These are phyloP conservation scores for Lasiurus borealis DNA, from an alignment of 2,113 vertebrate genomes.

Conservation along the genomic window DNA sequence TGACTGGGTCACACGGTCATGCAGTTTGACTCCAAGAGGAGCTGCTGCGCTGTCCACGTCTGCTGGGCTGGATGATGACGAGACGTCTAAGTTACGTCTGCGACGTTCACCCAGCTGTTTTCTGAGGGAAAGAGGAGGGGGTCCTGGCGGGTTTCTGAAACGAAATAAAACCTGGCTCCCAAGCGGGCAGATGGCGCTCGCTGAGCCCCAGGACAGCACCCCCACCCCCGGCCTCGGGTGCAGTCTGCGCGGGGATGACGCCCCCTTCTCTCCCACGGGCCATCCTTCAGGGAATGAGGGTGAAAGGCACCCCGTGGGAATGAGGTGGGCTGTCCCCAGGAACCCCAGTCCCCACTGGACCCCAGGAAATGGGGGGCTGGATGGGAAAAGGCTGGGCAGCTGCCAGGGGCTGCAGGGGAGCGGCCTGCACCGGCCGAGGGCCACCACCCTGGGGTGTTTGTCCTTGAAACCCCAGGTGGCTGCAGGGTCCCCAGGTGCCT, in stretches of 20 bases:
- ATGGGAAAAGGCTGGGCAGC: accelerated
- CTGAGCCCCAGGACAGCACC: neutral
- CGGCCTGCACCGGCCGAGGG: accelerated
- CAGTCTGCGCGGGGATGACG: accelerated
- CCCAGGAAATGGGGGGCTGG: neutral
- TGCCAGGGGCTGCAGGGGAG: neutral
- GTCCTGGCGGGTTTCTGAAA: no score
- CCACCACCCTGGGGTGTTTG: neutral
- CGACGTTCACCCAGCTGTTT: no score
- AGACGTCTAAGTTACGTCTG: no score
- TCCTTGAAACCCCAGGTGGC: neutral
- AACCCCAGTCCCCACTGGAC: neutral
- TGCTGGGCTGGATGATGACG: no score
- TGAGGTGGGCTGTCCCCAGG: neutral
- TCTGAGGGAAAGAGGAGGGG: no score
- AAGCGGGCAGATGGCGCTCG: no score
- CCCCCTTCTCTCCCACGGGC: neutral
- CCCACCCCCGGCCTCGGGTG: accelerated
- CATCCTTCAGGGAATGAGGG: no score
- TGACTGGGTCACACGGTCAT: no score
- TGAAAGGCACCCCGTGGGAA: accelerated
- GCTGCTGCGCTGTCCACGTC: no score
- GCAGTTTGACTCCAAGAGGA: no score
- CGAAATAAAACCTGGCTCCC: no score
- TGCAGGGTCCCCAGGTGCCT: neutral